Conservation (phyloP, 2,797 vertebrate genomes). For the Microctenopoma steveboyesi region DNA sequence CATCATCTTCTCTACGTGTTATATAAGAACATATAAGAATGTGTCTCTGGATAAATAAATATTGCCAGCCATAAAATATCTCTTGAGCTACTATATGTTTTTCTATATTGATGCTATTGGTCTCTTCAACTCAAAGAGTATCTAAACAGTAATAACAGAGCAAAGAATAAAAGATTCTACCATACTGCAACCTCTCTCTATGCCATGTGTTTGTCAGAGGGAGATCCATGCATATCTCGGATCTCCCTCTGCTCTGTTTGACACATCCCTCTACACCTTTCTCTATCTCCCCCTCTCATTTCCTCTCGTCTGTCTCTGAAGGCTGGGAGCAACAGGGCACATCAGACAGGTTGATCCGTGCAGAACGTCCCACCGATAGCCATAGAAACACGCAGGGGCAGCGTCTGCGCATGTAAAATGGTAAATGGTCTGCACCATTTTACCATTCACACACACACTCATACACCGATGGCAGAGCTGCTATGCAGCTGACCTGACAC, state of each 20-base stretch:
- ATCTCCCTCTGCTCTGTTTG: slow-evolving; percentile 61
- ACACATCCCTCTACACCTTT: slow-evolving; percentile 50
- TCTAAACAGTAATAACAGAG: not conserved
- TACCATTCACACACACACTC: too few species aligned
- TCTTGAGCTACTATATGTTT: not conserved
- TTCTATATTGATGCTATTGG: not conserved
- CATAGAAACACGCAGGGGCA: slow-evolving; percentile 19
- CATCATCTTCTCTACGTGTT: not conserved
- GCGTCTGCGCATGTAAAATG: not conserved
- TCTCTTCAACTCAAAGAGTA: not conserved
- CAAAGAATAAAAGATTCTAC: not conserved
- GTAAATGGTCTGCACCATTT: too few species aligned
- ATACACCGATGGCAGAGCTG: too few species aligned
- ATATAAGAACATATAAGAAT: too few species aligned
- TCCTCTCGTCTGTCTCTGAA: slow-evolving; percentile 51
- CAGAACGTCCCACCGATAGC: slow-evolving; percentile 66
- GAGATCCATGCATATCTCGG: slow-evolving; percentile 56
- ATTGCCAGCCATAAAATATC: too few species aligned
- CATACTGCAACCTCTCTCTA: slow-evolving; percentile 1
- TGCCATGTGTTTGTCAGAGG: slow-evolving; percentile 43
- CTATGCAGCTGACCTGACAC: too few species aligned
- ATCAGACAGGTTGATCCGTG: slow-evolving; percentile 76
- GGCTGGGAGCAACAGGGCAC: slow-evolving; percentile 59
- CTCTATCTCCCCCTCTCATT: slow-evolving; percentile 59
- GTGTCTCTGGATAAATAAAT: too few species aligned